These are phyloP conservation scores for Aporophyla nigra DNA, from an alignment of 2,888 invertebrate genomes.

Conservation along the genomic window DNA sequence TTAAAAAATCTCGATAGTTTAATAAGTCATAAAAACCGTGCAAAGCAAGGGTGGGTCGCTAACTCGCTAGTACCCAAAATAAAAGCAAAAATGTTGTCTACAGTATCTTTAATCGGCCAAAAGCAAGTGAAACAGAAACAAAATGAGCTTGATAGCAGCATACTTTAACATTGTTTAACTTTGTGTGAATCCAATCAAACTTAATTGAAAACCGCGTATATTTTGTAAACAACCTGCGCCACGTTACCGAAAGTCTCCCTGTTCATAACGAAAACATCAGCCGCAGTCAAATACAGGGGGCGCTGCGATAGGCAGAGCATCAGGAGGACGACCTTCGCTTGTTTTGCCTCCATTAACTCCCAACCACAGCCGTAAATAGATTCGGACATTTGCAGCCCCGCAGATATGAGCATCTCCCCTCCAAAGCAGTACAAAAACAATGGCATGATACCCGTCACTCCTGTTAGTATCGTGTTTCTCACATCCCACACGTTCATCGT, in stretches of 20 bases:
- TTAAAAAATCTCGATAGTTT: too few relatives aligned
- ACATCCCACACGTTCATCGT: slow-evolving; percentile 79
- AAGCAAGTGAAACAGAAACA: slow-evolving; percentile 13
- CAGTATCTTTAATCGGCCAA: slow-evolving; percentile 10
- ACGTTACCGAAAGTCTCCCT: slow-evolving; percentile 79
- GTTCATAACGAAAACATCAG: slow-evolving; percentile 78
- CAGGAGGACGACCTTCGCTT: slow-evolving; percentile 72
- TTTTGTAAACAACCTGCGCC: slow-evolving; percentile 80
- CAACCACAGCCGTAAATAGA: slow-evolving; percentile 78
- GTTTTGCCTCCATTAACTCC: slow-evolving; percentile 77
- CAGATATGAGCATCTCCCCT: slow-evolving; percentile 78
- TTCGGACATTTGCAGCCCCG: slow-evolving; percentile 72
- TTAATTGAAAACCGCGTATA: slow-evolving; percentile 82
- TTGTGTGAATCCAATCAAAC: slow-evolving; percentile 18
- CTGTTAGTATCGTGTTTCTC: slow-evolving; percentile 77
- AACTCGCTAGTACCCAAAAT: too few relatives aligned
- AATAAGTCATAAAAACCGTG: too few relatives aligned
- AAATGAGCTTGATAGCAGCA: slow-evolving; percentile 15
- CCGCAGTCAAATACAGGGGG: slow-evolving; percentile 77
- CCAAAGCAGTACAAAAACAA: slow-evolving; percentile 82
- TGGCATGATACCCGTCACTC: slow-evolving; percentile 77
- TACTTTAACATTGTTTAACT: slow-evolving; percentile 27
- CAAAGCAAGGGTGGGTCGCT: too few relatives aligned
- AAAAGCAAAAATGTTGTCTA: background rate
- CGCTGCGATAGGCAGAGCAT: slow-evolving; percentile 76